Conservation (phyloP, 2,113 vertebrate genomes). For the Paratilapia polleni region DNA sequence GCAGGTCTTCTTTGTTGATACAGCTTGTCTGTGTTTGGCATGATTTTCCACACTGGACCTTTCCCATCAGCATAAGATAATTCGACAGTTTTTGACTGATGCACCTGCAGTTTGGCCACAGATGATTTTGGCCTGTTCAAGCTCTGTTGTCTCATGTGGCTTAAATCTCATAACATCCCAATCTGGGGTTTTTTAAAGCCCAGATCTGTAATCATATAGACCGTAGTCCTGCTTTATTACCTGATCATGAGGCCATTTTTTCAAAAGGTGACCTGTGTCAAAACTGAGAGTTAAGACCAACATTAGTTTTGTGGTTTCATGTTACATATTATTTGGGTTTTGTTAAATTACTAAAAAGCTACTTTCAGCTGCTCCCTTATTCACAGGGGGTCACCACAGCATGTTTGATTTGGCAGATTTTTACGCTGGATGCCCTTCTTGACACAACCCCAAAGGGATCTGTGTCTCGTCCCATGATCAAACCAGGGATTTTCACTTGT, state of each 20-base stretch:
- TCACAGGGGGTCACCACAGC: too few relatives aligned
- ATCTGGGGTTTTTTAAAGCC: neutral
- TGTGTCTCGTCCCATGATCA: too few relatives aligned
- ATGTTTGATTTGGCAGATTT: too few relatives aligned
- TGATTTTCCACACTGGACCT: neutral
- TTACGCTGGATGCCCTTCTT: too few relatives aligned
- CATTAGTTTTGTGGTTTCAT: too few relatives aligned
- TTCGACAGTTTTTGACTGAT: constrained; percentile 33
- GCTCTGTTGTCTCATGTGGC: neutral
- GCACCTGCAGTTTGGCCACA: constrained; percentile 21
- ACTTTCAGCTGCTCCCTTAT: too few relatives aligned
- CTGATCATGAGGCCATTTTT: neutral
- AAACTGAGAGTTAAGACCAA: too few relatives aligned
- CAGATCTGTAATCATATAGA: neutral
- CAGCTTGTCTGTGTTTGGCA: constrained; percentile 23
- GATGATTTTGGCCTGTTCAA: neutral
- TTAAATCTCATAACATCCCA: neutral
- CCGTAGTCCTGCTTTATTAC: neutral
- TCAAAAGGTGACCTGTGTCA: neutral
- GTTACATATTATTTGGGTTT: too few relatives aligned
- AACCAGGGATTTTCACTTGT: too few relatives aligned
- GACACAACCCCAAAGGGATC: too few relatives aligned
- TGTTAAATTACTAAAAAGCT: too few relatives aligned
- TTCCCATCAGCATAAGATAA: neutral
- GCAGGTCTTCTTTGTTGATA: neutral